These are phyloP conservation scores for Trigoniulus corallinus DNA, from an alignment of 1,140 invertebrate genomes.

Conservation along the genomic window DNA sequence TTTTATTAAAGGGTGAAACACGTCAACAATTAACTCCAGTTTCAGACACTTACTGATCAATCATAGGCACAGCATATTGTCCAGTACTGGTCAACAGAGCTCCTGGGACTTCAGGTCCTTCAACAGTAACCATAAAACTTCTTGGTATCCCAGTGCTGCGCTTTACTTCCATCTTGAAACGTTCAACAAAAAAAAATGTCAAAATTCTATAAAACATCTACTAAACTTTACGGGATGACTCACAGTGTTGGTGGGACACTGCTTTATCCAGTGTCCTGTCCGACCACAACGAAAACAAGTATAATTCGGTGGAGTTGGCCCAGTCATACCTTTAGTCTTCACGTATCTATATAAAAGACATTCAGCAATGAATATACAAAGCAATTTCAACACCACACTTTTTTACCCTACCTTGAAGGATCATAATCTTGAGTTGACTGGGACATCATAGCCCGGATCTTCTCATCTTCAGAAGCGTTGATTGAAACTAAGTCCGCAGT, in stretches of 20 bases:
- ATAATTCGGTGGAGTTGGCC: constrained; percentile 73
- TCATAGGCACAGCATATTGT: constrained; percentile 73
- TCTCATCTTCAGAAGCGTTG: constrained; percentile 88
- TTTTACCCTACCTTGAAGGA: constrained; percentile 66
- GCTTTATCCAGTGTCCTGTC: constrained; percentile 88
- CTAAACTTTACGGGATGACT: constrained; percentile 15
- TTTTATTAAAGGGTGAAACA: background rate
- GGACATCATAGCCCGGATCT: constrained; percentile 91
- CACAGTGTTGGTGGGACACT: constrained; percentile 57
- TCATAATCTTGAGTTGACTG: constrained; percentile 94
- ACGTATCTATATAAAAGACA: constrained; percentile 47
- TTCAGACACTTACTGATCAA: constrained; percentile 63
- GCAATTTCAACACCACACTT: background rate
- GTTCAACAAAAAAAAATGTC: background rate
- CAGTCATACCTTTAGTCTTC: constrained; percentile 65
- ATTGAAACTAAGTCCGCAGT: constrained; percentile 70
- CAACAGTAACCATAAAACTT: constrained; percentile 87
- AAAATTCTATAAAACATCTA: background rate
- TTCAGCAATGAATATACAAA: constrained; percentile 4
- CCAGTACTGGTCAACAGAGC: constrained; percentile 87
- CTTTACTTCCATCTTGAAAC: constrained; percentile 28
- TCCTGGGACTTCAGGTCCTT: constrained; percentile 71
- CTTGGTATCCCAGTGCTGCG: constrained; percentile 93
- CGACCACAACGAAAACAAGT: constrained; percentile 84
- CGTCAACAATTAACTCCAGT: constrained; percentile 3